Conservation (phyloP, 2,888 invertebrate genomes). For the Philaethria dido region DNA sequence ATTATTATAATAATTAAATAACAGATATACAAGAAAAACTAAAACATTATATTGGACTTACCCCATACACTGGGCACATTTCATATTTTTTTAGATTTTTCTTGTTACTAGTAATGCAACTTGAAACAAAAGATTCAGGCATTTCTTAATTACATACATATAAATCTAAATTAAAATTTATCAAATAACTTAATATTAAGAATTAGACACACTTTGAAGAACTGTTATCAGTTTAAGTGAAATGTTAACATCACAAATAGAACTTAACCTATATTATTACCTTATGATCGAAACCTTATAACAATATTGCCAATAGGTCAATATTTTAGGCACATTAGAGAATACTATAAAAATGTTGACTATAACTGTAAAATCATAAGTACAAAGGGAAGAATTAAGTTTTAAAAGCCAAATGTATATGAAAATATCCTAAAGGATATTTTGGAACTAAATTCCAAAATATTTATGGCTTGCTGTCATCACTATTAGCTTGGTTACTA, state of each 20-base stretch:
- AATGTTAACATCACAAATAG: conserved; percentile 41
- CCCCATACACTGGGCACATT: conserved; percentile 44
- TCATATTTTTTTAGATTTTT: conserved; percentile 31
- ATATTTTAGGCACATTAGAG: conserved; percentile 79
- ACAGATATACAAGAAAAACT: conserved; percentile 10
- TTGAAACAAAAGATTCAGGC: conserved; percentile 41
- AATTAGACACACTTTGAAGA: conserved; percentile 29
- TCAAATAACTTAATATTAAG: conserved; percentile 29
- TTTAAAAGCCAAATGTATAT: conserved; percentile 59
- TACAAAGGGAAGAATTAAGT: conserved; percentile 78
- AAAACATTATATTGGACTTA: conserved; percentile 19
- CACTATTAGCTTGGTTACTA: conserved; percentile 62
- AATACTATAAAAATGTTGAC: conserved; percentile 68
- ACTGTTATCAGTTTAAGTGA: conserved; percentile 29
- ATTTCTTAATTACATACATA: conserved; percentile 16
- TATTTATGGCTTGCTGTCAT: conserved; percentile 66
- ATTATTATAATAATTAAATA: conserved; percentile 14
- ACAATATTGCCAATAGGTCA: conserved; percentile 68
- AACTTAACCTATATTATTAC: conserved; percentile 40
- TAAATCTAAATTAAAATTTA: conserved; percentile 24
- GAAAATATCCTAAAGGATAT: too few relatives aligned
- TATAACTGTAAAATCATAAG: conserved; percentile 66
- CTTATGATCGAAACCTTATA: conserved; percentile 49
- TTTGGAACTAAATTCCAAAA: too few relatives aligned
- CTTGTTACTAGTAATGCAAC: conserved; percentile 9